These are phyloP conservation scores for Australoheros scitulus DNA, from an alignment of 2,113 vertebrate genomes.

Conservation along the genomic window DNA sequence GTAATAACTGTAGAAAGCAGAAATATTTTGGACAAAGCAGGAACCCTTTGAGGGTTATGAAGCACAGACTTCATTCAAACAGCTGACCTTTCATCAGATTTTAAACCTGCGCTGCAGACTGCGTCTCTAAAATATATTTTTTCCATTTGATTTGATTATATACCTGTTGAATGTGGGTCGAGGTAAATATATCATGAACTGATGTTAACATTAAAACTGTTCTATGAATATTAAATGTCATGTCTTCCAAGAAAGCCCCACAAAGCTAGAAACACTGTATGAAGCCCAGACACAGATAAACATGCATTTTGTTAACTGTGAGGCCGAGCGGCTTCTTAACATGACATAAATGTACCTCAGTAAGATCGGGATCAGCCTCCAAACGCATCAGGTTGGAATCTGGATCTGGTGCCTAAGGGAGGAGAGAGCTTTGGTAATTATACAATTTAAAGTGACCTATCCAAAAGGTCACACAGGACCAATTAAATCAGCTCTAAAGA, in stretches of 20 bases:
- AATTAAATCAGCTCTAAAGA: constrained; percentile 45
- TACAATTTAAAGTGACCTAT: constrained; percentile 62
- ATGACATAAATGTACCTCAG: constrained; percentile 75
- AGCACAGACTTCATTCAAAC: neutral
- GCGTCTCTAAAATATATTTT: too few species aligned
- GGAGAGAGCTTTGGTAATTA: constrained; percentile 76
- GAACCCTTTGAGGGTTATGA: neutral
- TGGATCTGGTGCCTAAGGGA: constrained; percentile 74
- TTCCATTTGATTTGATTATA: neutral
- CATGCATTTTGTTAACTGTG: constrained; percentile 45
- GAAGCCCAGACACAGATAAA: neutral
- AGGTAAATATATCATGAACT: neutral
- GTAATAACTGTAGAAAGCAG: neutral
- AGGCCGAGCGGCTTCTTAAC: constrained; percentile 19
- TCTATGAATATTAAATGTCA: neutral
- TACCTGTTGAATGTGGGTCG: neutral
- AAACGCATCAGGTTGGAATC: constrained; percentile 80
- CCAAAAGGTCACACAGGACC: constrained; percentile 57
- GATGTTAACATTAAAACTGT: neutral
- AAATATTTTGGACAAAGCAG: neutral
- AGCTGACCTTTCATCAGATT: neutral
- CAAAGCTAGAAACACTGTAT: neutral
- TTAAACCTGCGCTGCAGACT: neutral
- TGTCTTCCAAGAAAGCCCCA: neutral
- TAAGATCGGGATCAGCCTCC: constrained; percentile 75